Evolutionary conservation across 2,797 vertebrate genomes (phyloP).

Genomic region (Danio kyathit): DNA sequence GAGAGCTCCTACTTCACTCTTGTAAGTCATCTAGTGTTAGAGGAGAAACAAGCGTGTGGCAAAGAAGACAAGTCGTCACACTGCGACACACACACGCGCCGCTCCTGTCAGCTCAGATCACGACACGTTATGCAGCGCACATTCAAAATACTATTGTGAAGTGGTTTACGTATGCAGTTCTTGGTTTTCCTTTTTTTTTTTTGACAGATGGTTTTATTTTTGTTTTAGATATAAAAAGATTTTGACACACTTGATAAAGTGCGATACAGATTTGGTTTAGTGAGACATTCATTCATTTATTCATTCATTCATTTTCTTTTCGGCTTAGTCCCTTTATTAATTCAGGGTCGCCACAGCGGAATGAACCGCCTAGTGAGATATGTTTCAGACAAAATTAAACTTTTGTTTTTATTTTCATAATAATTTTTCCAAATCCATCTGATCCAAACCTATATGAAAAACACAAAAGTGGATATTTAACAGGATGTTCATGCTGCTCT

Average conservation of each 20-base stretch:
- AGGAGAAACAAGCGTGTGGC: constrained; percentile 5
- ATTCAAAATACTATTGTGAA: background rate
- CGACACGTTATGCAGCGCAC: constrained; percentile 8
- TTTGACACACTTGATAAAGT: background rate
- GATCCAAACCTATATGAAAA: background rate
- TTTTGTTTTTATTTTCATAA: background rate
- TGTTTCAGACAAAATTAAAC: background rate
- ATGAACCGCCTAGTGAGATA: too few species aligned
- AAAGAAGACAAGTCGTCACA: constrained; percentile 16
- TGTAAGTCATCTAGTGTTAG: constrained; percentile 19
- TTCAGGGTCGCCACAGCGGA: too few species aligned
- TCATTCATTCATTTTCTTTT: too few species aligned
- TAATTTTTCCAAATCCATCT: background rate
- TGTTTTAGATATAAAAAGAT: background rate
- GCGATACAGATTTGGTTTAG: background rate
- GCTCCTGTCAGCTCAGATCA: constrained; percentile 25
- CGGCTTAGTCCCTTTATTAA: too few species aligned
- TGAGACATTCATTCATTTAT: too few species aligned
- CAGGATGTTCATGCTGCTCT: background rate
- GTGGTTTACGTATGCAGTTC: constrained; percentile 1
- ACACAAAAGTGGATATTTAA: background rate
- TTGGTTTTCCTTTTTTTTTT: background rate
- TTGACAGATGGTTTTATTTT: background rate
- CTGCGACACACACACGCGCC: background rate
- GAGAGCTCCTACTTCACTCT: constrained; percentile 1